Conservation (phyloP, 2,888 invertebrate species). For the Troglohyphantes excavatus region DNA sequence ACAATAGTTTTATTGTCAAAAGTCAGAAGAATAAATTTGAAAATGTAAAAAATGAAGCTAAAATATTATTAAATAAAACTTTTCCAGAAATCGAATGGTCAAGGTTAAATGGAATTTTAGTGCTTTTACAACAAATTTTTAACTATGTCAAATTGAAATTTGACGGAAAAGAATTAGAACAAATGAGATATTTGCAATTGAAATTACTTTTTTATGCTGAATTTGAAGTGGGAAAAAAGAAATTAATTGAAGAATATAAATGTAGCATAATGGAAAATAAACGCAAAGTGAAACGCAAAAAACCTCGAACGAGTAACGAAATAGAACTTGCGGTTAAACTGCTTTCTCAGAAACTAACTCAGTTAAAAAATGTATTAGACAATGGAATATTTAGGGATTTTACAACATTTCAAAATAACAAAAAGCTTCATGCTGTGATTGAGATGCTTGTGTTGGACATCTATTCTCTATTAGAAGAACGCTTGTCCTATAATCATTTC, state of each 20-base stretch:
- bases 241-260: not conserved
- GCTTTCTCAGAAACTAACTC: no score
- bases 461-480: not conserved
- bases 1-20: not conserved
- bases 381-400: not conserved
- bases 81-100: not conserved
- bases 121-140: not conserved
- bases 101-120: not conserved
- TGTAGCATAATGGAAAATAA: not conserved
- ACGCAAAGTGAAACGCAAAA: no score
- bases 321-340: no score
- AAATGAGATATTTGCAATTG: not conserved
- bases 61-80: not conserved
- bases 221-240: not conserved
- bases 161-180: not conserved
- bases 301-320: no score
- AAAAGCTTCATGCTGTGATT: no score
- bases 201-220: not conserved
- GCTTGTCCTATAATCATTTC: not conserved
- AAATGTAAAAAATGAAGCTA: not conserved
- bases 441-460: slow-evolving; percentile 51
- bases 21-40: not conserved
- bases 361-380: no score
- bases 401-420: slow-evolving; percentile 30
- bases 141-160: not conserved